Conservation (phyloP, 1,140 invertebrate genomes). For the Pantala flavescens region DNA sequence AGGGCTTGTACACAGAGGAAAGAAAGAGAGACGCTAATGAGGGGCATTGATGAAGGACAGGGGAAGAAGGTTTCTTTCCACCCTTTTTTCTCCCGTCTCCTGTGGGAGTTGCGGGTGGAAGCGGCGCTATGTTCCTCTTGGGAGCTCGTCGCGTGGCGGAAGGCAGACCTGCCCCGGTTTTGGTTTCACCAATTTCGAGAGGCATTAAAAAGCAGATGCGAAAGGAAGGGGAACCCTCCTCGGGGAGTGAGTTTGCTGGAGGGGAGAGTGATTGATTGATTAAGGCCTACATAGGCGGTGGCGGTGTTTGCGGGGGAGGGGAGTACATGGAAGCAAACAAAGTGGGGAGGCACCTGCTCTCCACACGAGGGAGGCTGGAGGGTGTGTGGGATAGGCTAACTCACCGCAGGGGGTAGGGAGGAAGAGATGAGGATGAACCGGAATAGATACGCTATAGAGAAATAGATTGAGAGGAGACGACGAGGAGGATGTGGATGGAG, state of each 20-base stretch:
- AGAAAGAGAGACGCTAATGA: no score
- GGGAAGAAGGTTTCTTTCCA: background rate
- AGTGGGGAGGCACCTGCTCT: background rate
- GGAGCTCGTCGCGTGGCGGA: background rate
- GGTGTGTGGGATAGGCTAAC: background rate
- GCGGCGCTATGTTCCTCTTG: background rate
- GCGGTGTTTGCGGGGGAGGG: background rate
- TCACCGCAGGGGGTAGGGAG: background rate
- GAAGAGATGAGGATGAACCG: no score
- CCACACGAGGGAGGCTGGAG: background rate
- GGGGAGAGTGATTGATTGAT: slow-evolving; percentile 8
- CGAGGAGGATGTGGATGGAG: no score
- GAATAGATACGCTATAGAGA: no score
- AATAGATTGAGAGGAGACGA: no score
- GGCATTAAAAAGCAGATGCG: slow-evolving; percentile 8
- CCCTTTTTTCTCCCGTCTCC: background rate
- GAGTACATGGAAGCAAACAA: background rate
- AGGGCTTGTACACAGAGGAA: no score
- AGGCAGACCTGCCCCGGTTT: slow-evolving; percentile 1
- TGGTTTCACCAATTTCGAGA: slow-evolving; percentile 5
- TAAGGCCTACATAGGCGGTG: background rate
- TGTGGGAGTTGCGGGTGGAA: background rate
- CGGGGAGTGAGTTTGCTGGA: background rate
- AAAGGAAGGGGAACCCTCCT: background rate
- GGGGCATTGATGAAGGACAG: no score